Conservation (phyloP, 2,888 invertebrate genomes). For the Quadroppia sp. region DNA sequence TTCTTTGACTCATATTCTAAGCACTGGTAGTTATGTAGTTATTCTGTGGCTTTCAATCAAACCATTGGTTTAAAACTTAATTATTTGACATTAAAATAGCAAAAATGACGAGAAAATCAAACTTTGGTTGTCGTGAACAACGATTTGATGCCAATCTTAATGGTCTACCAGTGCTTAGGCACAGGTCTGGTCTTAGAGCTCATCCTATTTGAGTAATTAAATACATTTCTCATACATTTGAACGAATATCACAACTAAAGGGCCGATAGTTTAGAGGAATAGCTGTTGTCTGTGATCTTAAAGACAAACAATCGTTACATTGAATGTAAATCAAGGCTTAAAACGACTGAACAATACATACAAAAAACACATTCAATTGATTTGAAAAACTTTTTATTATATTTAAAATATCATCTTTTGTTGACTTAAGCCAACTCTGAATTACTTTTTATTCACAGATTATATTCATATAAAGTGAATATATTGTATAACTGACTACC, state of each 20-base stretch:
- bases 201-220: slow-evolving; percentile 24
- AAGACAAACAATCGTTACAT: slow-evolving; percentile 25
- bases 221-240: slow-evolving; percentile 5
- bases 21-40: not conserved
- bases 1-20: not conserved
- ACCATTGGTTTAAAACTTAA: slow-evolving; percentile 10
- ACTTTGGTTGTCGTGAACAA: not conserved
- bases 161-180: not conserved
- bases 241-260: not conserved
- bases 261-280: not conserved
- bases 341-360: slow-evolving; percentile 20
- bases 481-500: too few species aligned
- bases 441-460: slow-evolving; percentile 8
- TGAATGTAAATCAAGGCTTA: slow-evolving; percentile 27
- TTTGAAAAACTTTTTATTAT: not conserved
- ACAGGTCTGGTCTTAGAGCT: not conserved
- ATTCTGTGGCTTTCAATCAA: slow-evolving; percentile 18
- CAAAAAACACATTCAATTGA: not conserved
- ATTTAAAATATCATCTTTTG: slow-evolving; percentile 11
- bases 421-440: not conserved
- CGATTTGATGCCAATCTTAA: slow-evolving; percentile 18
- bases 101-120: slow-evolving; percentile 12
- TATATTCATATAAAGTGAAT: slow-evolving; percentile 9
- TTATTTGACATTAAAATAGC: too few species aligned
- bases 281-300: slow-evolving; percentile 8